Evolutionary conservation across 2,113 vertebrate genomes (phyloP).

Genomic region (Aldabrachelys gigantea): DNA sequence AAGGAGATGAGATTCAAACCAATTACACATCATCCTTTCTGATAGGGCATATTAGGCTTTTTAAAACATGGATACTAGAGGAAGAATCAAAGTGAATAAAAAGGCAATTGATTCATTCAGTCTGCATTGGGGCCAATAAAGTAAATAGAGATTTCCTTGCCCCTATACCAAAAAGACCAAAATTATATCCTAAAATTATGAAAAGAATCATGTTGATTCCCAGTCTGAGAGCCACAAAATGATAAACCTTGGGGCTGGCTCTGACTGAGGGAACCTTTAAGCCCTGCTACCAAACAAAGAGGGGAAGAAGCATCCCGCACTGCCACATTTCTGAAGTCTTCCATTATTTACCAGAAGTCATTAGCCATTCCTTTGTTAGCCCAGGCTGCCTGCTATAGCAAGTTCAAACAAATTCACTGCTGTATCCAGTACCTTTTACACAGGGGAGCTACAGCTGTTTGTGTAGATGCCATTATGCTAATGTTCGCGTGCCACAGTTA

Average conservation of each 20-base stretch:
- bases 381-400: background rate
- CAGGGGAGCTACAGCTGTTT: conserved; percentile 36
- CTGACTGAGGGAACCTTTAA: background rate
- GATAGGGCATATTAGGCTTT: background rate
- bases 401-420: conserved; percentile 20
- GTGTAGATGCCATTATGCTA: conserved; percentile 15
- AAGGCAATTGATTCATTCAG: background rate
- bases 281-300: background rate
- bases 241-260: background rate
- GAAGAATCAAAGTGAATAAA: conserved; percentile 11
- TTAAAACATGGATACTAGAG: background rate
- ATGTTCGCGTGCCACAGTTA: background rate
- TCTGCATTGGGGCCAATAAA: background rate
- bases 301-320: background rate
- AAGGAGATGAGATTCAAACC: background rate
- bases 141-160: background rate
- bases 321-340: background rate
- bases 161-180: background rate
- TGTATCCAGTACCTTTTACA: background rate
- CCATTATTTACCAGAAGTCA: conserved; percentile 56
- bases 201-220: background rate
- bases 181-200: background rate
- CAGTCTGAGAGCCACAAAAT: background rate
- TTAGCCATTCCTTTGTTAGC: conserved; percentile 58
- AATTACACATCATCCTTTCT: conserved; percentile 1